Base-by-base conservation (phyloP, 2,888 invertebrate species). In the Metallyticus violacea region DNA sequence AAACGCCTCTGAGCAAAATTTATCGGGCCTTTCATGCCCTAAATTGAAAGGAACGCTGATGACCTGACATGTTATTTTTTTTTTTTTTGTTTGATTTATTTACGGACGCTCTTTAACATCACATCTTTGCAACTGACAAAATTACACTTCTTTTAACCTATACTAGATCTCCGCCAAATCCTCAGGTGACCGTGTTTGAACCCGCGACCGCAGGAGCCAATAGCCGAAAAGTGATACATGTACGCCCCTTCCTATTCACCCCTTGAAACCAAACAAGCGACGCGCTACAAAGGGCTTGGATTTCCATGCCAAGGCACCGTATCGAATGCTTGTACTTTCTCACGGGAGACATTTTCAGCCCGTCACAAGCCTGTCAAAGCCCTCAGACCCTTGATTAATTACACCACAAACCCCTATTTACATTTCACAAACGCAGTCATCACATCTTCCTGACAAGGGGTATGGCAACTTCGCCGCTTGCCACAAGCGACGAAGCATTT, bases 351-450 rank as follows among this genome's bases (percentile, higher is more conserved):
- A 62, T 62, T 62, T 62, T 62, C 40, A 62, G 40, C 15, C 40
- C 40, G 15, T 62, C 40, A 62, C 40, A 62, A 15, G 40, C 28
- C 77, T 83, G 83, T 77, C 83, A 83, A 77, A 83, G 29, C 28
- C 77, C 27, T 29, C 40, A 62, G 2, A 26, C 77, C 25, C 25
- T 77, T 83, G 83, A 83, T 83, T 83, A 83, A 83, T 83, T 83
- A 77, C 83, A 26, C 26, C n/a, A 29, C 26, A 27, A 28, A 7
- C 29, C 27, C 77, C 77, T 83, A 83, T 83, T 83, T 83, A 83
- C 83, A 83, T 83, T 83, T 83, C 28, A 77, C 77, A 77, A 77
- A 62, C 40, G 40, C 76, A 83, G 83, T 77, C 83, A 77, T 83
- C 83, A 77, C 29, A 77, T 77, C 26, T 15, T 62, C 40, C 15